These are phyloP conservation scores for Acomys russatus DNA, from an alignment of 2,797 vertebrate species.

Conservation along the genomic window DNA sequence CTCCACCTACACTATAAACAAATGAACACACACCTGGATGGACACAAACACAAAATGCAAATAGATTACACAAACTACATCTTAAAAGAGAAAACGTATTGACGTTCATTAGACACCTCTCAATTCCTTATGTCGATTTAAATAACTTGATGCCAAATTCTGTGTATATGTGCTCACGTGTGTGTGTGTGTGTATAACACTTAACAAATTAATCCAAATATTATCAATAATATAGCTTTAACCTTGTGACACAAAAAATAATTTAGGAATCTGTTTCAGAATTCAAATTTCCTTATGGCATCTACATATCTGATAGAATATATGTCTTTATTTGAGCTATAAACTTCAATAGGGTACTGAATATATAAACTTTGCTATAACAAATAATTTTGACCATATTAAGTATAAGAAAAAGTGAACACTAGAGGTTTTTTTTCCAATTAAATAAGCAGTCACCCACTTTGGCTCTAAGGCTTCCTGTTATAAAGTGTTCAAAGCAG, in stretches of 20 bases:
- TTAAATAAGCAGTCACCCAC: not conserved
- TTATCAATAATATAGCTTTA: not conserved
- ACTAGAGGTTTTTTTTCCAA: not conserved
- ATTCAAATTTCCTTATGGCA: not conserved
- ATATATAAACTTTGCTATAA: not conserved
- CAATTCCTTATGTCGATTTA: not conserved
- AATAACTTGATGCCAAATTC: slow-evolving; percentile 33
- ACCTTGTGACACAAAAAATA: not conserved
- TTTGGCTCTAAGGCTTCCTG: not conserved
- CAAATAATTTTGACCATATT: not conserved
- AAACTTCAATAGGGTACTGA: not conserved
- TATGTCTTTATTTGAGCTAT: not conserved
- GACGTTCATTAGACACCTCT: not conserved
- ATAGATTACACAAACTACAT: not conserved
- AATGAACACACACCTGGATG: not conserved
- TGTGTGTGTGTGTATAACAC: not conserved
- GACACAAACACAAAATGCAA: not conserved
- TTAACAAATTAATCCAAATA: slow-evolving; percentile 15
- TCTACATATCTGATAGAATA: not conserved
- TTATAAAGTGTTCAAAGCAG: not conserved
- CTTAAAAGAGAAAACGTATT: not conserved
- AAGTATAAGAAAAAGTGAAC: not conserved
- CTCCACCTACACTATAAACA: not conserved
- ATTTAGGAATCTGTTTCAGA: slow-evolving; percentile 19
- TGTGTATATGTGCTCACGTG: too few species aligned